A percentile compares a stretch with the other conserved stretches of the same genome.
Evolutionary conservation across 2,113 vertebrate species (phyloP).

Genomic region (Chionomys nivalis): DNA sequence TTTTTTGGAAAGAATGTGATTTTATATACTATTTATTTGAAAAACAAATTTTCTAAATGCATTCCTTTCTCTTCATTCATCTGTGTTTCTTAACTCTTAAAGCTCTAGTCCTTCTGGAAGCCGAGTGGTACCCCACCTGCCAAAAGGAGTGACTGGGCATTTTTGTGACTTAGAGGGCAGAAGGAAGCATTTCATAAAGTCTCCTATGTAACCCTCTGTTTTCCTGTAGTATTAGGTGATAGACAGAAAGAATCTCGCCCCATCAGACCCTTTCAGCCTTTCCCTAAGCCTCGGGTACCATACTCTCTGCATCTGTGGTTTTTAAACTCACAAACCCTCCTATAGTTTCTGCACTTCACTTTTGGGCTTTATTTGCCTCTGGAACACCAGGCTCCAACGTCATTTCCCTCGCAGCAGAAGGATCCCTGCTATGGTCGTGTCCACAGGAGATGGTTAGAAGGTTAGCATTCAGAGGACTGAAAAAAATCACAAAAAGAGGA

Average conservation of each 20-base stretch:
- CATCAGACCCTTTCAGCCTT: not conserved
- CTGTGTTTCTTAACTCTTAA: constrained; percentile 33
- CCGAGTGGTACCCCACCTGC: not conserved
- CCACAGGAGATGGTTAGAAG: not conserved
- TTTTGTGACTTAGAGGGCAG: not conserved
- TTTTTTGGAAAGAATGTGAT: constrained; percentile 27
- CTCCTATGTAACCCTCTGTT: not conserved
- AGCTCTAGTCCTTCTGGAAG: constrained; percentile 30
- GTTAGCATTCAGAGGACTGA: not conserved
- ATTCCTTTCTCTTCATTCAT: not conserved
- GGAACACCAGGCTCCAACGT: not conserved
- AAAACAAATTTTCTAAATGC: constrained; percentile 15
- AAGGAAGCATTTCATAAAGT: not conserved
- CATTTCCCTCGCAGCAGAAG: not conserved
- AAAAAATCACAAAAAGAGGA: not conserved
- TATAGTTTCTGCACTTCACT: not conserved
- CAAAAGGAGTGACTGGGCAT: not conserved
- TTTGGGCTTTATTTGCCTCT: not conserved
- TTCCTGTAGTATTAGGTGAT: not conserved
- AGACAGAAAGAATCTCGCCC: constrained; percentile 29
- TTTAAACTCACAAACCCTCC: constrained; percentile 1
- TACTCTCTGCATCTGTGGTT: constrained; percentile 20
- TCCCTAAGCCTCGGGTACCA: not conserved
- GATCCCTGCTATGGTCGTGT: not conserved
- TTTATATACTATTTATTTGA: not conserved